Evolutionary conservation across 2,797 vertebrate genomes (phyloP).

Genomic region (Rhinella marina): DNA sequence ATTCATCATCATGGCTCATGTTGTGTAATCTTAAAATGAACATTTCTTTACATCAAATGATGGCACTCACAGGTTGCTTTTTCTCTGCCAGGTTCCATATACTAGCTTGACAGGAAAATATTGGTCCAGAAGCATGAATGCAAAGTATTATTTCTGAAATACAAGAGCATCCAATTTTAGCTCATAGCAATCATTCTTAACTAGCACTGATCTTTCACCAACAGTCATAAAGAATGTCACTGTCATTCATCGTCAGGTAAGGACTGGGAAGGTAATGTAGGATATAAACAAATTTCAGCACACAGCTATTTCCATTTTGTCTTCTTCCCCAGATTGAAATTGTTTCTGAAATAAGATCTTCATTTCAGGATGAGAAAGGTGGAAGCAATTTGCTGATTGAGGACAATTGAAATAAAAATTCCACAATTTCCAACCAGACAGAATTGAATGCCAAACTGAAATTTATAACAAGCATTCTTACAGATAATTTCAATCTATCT

Average conservation of each 20-base stretch:
- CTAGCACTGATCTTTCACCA: slow-evolving; percentile 5
- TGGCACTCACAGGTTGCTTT: not conserved
- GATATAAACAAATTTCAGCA: slow-evolving; percentile 8
- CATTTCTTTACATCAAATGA: no score
- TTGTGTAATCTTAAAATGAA: not conserved
- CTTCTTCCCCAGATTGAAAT: not conserved
- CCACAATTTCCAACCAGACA: not conserved
- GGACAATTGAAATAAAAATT: not conserved
- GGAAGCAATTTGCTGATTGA: not conserved
- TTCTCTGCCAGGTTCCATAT: not conserved
- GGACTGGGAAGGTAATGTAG: not conserved
- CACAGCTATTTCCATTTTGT: not conserved
- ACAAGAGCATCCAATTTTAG: not conserved
- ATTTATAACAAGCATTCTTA: not conserved
- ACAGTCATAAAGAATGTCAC: slow-evolving; percentile 16
- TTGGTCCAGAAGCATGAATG: not conserved
- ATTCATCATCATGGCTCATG: not conserved
- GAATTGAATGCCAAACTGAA: slow-evolving; percentile 3
- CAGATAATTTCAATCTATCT: not conserved
- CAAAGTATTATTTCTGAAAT: slow-evolving; percentile 8
- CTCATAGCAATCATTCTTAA: slow-evolving; percentile 12
- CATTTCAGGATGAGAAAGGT: not conserved
- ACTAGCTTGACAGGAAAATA: not conserved
- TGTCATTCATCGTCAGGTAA: slow-evolving; percentile 16
- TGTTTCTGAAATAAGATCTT: slow-evolving; percentile 4